Percentiles rank a stretch among this genome's conserved stretches.
These are phyloP conservation scores for Drosophila cognata DNA, from an alignment of 2,888 invertebrate genomes.

Conservation along the genomic window DNA sequence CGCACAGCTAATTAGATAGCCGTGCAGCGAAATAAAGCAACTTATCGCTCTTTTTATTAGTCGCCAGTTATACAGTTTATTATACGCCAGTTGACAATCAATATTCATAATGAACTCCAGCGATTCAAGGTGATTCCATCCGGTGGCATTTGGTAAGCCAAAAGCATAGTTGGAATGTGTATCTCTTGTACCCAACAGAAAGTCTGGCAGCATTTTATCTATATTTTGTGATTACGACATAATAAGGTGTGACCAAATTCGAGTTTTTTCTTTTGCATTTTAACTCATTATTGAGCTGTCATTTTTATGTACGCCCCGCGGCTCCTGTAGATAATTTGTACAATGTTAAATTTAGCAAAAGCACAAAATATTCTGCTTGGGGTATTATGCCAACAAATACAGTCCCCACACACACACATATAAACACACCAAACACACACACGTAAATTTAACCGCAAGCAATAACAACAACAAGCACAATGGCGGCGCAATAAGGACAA, in stretches of 20 bases:
- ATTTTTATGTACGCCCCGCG: slow-evolving; percentile 20
- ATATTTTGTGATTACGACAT: not conserved
- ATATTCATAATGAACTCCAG: slow-evolving; percentile 62
- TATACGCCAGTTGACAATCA: slow-evolving; percentile 34
- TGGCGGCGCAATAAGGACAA: slow-evolving; percentile 30
- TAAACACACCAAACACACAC: not conserved
- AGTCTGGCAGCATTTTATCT: not conserved
- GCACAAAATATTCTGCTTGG: slow-evolving; percentile 39
- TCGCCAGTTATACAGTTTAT: slow-evolving; percentile 37
- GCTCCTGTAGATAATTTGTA: slow-evolving; percentile 32
- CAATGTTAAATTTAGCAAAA: slow-evolving; percentile 54
- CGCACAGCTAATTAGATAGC: slow-evolving; percentile 59
- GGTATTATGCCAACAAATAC: slow-evolving; percentile 35
- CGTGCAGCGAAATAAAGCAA: slow-evolving; percentile 37
- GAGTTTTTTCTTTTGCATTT: not conserved
- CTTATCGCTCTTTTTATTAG: slow-evolving; percentile 65
- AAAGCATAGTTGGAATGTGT: slow-evolving; percentile 1
- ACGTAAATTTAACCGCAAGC: not conserved
- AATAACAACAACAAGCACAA: slow-evolving; percentile 19
- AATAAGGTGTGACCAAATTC: not conserved
- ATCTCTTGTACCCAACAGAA: not conserved
- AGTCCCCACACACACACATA: not conserved
- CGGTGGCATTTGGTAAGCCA: not conserved
- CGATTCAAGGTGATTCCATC: not conserved
- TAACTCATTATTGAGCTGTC: not conserved